These are phyloP conservation scores for Chloropsis hardwickii DNA, from an alignment of 2,113 vertebrate genomes.

Conservation along the genomic window DNA sequence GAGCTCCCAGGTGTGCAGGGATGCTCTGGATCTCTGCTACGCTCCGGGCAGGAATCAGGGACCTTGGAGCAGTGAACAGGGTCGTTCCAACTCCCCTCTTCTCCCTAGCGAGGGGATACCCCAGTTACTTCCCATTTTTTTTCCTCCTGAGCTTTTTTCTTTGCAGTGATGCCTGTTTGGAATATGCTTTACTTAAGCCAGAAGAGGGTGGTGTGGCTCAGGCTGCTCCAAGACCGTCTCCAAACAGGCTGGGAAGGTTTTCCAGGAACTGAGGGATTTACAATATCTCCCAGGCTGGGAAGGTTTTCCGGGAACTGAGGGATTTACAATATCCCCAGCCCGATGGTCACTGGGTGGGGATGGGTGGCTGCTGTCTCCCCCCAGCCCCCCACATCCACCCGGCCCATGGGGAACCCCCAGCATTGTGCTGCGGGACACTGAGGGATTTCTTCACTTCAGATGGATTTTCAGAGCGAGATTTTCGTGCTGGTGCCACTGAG, in stretches of 20 bases:
- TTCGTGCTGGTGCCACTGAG: background rate
- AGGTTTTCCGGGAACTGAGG: background rate
- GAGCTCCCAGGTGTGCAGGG: background rate
- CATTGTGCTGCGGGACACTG: fast-evolving
- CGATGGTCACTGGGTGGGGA: background rate
- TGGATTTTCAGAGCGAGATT: background rate
- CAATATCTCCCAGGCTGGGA: background rate
- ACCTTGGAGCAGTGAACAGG: background rate
- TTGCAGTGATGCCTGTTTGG: background rate
- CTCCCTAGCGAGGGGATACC: background rate
- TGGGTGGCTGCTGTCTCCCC: background rate
- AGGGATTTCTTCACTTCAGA: background rate
- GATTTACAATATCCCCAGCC: background rate
- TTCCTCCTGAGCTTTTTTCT: background rate
- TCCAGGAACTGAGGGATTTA: background rate
- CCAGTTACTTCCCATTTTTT: fast-evolving
- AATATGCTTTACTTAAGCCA: background rate
- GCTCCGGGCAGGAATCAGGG: fast-evolving
- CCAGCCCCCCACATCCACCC: background rate
- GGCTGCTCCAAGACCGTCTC: background rate
- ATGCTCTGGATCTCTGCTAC: background rate
- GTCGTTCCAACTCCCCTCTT: background rate
- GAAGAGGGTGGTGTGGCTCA: constrained; percentile 14
- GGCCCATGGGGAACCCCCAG: background rate
- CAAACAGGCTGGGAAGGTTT: background rate